Evolutionary conservation across 1,140 invertebrate genomes (phyloP), one percentile per base, ranked within the genome.

Genomic region (Aphidius gifuensis): DNA sequence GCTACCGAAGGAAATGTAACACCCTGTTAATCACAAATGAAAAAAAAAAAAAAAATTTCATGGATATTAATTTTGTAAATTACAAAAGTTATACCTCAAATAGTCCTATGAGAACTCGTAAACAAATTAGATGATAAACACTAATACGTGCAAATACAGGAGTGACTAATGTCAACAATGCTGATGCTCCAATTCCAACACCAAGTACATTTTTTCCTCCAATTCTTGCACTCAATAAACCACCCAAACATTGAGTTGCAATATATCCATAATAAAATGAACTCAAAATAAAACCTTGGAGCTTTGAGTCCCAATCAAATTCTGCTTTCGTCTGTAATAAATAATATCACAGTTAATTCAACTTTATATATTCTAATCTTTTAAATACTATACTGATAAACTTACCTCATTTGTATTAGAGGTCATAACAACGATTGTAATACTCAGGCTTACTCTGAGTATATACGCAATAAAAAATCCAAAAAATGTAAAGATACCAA

Each of bases 1-100:
- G 94, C 91, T 58, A 94, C 94, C 65, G 91, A 89, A 6, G 93
- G 93, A 78, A 93, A 96, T 1, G 92, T 93, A 0, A 96, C 92
- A 50, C 93, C 93, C 91, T 93, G 71, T 7, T 8, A 49, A 73
- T 69, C 60, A 60, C 64, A 39, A 53, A 58, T 58, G 9, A 23
- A 16, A 32, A 6, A 45, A 54, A 6, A 51, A 51, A 51, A 38
- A 6, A 16, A 16, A 16, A 16, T 16, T 16, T 16, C 16, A 9
- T 8, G 4, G 21, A 4, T 38, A 6, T 38, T 16, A 16, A 16
- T 16, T 16, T 16, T 16, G 16, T 9, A 11, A 5, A 11, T 11
- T 9, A 11, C 6, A 9, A 2, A 50, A 7, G 7, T 50, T 16
- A 16, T 16, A 16, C 92, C 85, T 96, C 93, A 75, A 91, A 94